Base-by-base conservation (phyloP, 2,888 invertebrate genomes). In the Mythimna impura region DNA sequence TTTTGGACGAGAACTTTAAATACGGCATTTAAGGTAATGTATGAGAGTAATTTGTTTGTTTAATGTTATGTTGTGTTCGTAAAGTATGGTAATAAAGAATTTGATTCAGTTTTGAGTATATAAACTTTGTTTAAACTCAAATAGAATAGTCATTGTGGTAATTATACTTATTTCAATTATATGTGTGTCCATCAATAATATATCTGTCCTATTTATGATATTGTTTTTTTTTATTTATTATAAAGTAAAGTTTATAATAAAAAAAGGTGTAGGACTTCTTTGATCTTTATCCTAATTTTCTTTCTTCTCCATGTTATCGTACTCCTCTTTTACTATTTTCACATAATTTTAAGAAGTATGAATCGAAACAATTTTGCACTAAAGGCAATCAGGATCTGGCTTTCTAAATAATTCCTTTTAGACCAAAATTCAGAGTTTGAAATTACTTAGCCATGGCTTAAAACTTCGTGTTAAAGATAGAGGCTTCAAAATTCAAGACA, bases 1-100 rank as follows among this genome's bases (percentile, higher is more conserved):
- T 76, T 83, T 81, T 83, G 65, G 76, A 40, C 63, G 61, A 66
- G 75, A 80, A 83, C 52, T 83, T 81, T 81, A 83, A 76, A 83
- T 55, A 76, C 61, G 55, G 64, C 66, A 81, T 65, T 83, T 81
- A 71, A 81, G 57, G 60, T 81, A 76, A 81, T 83, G 61, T 57
- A 83, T 71, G 76, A 58, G 62, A 52, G 76, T 66, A 80, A 71
- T 81, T 76, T 75, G 57, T 80, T 65, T 50, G 58, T 83, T 82
- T 80, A 58, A 72, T 82, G 66, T 36, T 54, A 57, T 62, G 58
- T 7, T 63, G 63, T 36, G 61, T 76, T 66, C 55, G 34, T 57
- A 57, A 66, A 63, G 40, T 76, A 10, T 57, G 36, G 65, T 75
- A 20, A 25, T 67, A 17, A 54, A 22, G n/a, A 54, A 40, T 17